Evolutionary conservation across 2,888 invertebrate species (phyloP).

Genomic region (Hecatera dysodea): DNA sequence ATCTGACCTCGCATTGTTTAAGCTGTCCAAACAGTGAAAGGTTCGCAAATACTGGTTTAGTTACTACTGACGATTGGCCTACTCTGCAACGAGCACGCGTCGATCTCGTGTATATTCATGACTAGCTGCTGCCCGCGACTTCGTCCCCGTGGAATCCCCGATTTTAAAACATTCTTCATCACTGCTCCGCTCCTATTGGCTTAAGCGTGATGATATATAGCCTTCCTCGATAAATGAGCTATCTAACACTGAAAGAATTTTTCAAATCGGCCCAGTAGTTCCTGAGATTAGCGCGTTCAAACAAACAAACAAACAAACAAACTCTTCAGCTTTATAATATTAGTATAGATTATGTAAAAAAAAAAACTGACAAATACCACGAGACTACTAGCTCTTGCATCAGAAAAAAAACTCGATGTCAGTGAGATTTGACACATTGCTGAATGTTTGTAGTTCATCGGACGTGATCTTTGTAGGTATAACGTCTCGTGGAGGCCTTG

Average conservation of each 20-base stretch:
- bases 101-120: not conserved
- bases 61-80: not conserved
- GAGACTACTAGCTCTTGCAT: not conserved
- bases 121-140: too few relatives aligned
- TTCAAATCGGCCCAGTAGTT: too few relatives aligned
- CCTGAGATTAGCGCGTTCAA: too few relatives aligned
- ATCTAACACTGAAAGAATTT: too few relatives aligned
- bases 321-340: too few relatives aligned
- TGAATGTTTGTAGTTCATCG: not conserved
- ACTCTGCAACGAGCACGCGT: not conserved
- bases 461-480: conserved; percentile 5
- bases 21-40: not conserved
- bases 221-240: too few relatives aligned
- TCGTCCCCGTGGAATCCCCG: too few relatives aligned
- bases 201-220: too few relatives aligned
- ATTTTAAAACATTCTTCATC: too few relatives aligned
- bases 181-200: too few relatives aligned
- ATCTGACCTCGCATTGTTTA: not conserved
- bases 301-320: too few relatives aligned
- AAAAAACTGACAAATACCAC: too few relatives aligned
- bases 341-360: not conserved
- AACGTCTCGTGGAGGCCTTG: not conserved
- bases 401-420: not conserved
- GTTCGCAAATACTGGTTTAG: not conserved
- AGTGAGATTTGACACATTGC: not conserved